Evolutionary conservation across 2,888 invertebrate genomes (phyloP).

Genomic region (Eupithecia subfuscata): DNA sequence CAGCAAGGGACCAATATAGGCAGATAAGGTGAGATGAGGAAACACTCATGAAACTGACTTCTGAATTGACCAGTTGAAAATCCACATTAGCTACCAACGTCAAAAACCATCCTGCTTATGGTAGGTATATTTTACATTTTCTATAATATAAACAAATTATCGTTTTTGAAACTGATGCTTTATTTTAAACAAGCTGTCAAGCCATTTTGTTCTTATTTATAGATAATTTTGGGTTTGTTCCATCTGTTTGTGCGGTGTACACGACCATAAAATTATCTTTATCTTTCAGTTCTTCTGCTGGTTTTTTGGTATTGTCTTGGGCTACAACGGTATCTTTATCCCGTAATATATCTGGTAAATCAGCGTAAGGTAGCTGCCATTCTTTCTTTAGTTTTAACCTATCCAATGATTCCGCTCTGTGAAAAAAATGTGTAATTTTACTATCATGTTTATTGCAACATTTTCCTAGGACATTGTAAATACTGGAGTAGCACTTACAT

Average conservation of each 20-base stretch:
- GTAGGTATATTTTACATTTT: neutral
- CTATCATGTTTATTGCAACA: neutral
- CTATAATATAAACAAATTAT: neutral
- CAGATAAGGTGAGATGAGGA: no score
- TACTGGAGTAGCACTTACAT: conserved; percentile 57
- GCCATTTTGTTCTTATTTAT: conserved; percentile 40
- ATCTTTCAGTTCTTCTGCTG: conserved; percentile 9
- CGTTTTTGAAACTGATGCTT: neutral
- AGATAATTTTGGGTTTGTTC: conserved; percentile 29
- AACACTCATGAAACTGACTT: no score
- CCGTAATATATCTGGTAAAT: conserved; percentile 50
- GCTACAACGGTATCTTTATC: conserved; percentile 16
- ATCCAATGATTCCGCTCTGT: conserved; percentile 66
- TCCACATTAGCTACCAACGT: no score
- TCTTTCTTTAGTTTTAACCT: conserved; percentile 66
- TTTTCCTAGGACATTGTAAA: neutral
- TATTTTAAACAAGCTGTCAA: conserved; percentile 27
- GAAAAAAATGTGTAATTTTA: neutral
- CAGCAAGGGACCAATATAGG: no score
- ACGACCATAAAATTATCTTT: conserved; percentile 52
- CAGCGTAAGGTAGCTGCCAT: conserved; percentile 67
- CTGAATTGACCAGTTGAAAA: no score
- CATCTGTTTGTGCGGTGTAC: conserved; percentile 54
- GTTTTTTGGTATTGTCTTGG: neutral
- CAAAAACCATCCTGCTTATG: no score